Evolutionary conservation across 2,113 vertebrate genomes (phyloP).

Genomic region (Xerus inauris): DNA sequence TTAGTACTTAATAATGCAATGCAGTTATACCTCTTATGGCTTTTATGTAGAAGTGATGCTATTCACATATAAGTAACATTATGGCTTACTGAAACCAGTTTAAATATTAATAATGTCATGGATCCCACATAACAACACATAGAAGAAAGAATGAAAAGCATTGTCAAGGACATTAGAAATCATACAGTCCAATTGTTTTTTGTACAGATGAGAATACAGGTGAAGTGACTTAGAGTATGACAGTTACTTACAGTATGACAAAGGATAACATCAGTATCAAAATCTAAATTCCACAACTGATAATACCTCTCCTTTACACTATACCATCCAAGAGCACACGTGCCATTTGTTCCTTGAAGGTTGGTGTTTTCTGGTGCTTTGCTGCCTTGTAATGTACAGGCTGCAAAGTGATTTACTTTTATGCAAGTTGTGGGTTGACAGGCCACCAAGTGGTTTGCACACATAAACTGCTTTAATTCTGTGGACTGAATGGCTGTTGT

Average conservation of each 20-base stretch:
- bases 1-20: neutral
- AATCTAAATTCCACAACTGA: neutral
- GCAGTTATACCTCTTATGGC: neutral
- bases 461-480: constrained; percentile 47
- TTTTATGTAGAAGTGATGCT: constrained; percentile 1
- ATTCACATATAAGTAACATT: neutral
- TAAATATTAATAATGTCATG: constrained; percentile 14
- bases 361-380: too few relatives aligned
- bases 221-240: neutral
- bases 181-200: neutral
- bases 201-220: neutral
- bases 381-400: neutral
- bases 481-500: constrained; percentile 36
- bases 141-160: constrained; percentile 10
- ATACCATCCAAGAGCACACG: neutral
- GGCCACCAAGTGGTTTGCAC: constrained; percentile 33
- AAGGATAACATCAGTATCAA: neutral
- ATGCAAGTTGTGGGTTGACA: constrained; percentile 37
- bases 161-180: neutral
- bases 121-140: neutral
- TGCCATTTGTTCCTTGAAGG: neutral
- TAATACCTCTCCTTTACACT: neutral
- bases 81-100: constrained; percentile 18
- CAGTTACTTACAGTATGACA: neutral
- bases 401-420: neutral